A percentile compares a stretch with the other conserved stretches of the same genome.
These are phyloP conservation scores for Adelosebastes latens DNA, from an alignment of 2,797 vertebrate species.

Conservation along the genomic window DNA sequence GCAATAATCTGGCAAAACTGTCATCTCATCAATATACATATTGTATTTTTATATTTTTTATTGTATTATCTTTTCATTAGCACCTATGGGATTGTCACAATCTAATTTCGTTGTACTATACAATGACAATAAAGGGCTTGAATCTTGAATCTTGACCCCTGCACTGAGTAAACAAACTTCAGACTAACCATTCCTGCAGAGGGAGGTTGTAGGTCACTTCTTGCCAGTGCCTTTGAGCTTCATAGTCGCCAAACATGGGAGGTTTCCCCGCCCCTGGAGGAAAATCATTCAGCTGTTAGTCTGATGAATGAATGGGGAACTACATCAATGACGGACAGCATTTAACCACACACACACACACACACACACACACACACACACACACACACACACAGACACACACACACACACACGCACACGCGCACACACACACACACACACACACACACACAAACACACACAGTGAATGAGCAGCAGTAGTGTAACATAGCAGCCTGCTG, in stretches of 20 bases:
- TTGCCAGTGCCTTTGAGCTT: conserved; percentile 99
- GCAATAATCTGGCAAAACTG: too few relatives aligned
- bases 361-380: accelerated
- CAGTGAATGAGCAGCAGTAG: not conserved
- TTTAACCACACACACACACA: accelerated
- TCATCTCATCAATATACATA: too few relatives aligned
- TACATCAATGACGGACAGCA: not conserved
- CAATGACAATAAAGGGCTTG: too few relatives aligned
- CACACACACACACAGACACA: too few relatives aligned
- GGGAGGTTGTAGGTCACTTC: conserved; percentile 96
- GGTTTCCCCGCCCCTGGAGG: conserved; percentile 90
- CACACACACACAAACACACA: too few relatives aligned
- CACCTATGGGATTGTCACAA: too few relatives aligned
- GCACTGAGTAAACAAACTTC: not conserved
- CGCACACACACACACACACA: too few relatives aligned
- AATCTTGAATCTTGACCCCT: too few relatives aligned
- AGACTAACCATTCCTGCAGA: conserved; percentile 89
- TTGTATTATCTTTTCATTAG: too few relatives aligned
- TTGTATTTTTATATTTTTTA: too few relatives aligned
- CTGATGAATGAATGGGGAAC: conserved; percentile 8
- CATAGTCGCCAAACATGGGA: conserved; percentile 98
- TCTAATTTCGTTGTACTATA: too few relatives aligned
- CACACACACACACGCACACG: not conserved
- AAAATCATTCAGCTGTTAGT: conserved; percentile 32
- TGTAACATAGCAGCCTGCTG: too few relatives aligned